Evolutionary conservation across 2,113 vertebrate species (phyloP), one percentile per base, ranked within the genome.

Genomic region (Aegithalos caudatus): DNA sequence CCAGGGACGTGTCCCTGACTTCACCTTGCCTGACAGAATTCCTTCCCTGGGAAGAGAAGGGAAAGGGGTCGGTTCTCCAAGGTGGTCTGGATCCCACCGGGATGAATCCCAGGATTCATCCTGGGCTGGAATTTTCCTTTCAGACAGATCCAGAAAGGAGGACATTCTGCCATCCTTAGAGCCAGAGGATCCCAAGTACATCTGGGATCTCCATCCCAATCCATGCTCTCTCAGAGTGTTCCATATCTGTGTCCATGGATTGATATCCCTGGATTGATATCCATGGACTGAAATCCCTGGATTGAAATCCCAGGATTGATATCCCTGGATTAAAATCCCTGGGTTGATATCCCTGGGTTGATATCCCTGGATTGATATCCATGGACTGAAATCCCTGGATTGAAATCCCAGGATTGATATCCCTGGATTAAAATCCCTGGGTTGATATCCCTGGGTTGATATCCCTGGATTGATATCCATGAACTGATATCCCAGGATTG

Each of bases 381-480:
- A 0, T 50, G 18, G 24, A 11, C 3, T 37, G 24, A 14, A 14
- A 27, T 11, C 24, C 7, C 1, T 37, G n/a, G 24, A 37, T 15
- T 28, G 9, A 48, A 11, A 48, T 8, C 45, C 18, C 1, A 18
- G 29, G 5, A 18, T 37, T 42, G 16, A 8, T 12, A 53, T 11
- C 48, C 48, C 12, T 25, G 23, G 23, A 48, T n/a, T n/a, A n/a
- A 8, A 48, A 31, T 6, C 38, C 28, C 1, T 29, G 19, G 12
- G 21, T 9, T 62, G 27, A 40, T 29, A 19, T 4, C 16, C 4
- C 2, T 44, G 29, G 29, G 10, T 13, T n/a, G 33, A n/a, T 12
- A 53, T 11, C 48, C 48, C 12, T 25, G 23, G 23, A 48, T n/a
- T n/a, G n/a, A 29, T 16, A 28, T 14, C 40, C 23, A 0, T 44